These are phyloP conservation scores for Leptatherina wallacei DNA, from an alignment of 2,797 vertebrate species.

Conservation along the genomic window DNA sequence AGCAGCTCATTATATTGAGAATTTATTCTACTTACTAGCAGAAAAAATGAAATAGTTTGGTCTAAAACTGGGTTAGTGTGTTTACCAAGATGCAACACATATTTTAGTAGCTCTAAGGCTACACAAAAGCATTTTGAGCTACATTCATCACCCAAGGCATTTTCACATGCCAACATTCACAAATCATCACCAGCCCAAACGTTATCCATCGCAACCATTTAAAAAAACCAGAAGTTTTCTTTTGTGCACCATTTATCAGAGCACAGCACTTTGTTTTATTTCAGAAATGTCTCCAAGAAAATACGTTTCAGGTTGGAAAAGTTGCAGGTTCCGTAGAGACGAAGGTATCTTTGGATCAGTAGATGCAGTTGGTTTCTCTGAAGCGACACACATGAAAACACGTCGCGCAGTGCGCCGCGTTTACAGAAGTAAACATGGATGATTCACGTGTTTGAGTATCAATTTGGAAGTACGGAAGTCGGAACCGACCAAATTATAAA, in stretches of 20 bases:
- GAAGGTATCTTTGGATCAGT: neutral
- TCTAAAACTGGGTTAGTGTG: constrained; percentile 3
- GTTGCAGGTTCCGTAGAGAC: neutral
- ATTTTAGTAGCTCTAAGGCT: neutral
- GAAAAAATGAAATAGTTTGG: neutral
- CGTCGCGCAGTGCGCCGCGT: no score
- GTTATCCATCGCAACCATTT: no score
- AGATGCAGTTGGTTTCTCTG: neutral
- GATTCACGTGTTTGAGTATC: no score
- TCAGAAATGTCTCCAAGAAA: neutral
- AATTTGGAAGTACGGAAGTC: no score
- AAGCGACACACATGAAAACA: no score
- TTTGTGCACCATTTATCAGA: no score
- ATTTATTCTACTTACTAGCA: neutral
- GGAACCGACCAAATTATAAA: no score
- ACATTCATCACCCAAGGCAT: neutral
- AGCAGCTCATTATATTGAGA: neutral
- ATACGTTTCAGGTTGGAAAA: no score
- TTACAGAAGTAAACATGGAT: neutral
- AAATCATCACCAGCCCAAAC: neutral
- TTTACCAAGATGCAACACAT: neutral
- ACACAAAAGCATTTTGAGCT: neutral
- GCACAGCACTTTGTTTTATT: neutral
- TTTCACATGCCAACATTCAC: neutral
- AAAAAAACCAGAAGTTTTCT: no score